These are phyloP conservation scores for Heliconius congener DNA, from an alignment of 1,140 invertebrate genomes.

Conservation along the genomic window DNA sequence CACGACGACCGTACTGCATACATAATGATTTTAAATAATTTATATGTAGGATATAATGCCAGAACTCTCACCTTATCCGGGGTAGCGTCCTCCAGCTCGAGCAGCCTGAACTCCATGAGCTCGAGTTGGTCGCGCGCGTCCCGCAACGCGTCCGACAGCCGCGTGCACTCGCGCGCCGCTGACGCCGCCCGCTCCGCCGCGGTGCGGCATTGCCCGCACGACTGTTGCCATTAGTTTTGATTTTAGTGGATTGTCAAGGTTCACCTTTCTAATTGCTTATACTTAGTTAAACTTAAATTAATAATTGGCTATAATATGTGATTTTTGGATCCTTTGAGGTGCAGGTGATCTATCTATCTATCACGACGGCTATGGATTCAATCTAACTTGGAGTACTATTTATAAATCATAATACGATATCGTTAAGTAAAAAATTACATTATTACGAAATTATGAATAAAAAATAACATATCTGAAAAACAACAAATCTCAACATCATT, in stretches of 20 bases:
- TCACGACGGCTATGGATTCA: too few relatives aligned
- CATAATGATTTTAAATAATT: too few relatives aligned
- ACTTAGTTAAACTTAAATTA: background rate
- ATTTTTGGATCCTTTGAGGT: too few relatives aligned
- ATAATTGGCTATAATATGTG: too few relatives aligned
- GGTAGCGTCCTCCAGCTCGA: conserved; percentile 82
- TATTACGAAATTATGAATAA: too few relatives aligned
- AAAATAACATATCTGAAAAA: too few relatives aligned
- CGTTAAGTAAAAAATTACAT: too few relatives aligned
- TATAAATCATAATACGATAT: too few relatives aligned
- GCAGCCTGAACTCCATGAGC: conserved; percentile 83
- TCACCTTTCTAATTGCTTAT: conserved; percentile 32
- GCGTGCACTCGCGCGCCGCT: conserved; percentile 76
- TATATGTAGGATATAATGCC: background rate
- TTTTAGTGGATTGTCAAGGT: conserved; percentile 36
- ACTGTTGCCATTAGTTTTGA: conserved; percentile 47
- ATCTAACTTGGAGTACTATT: too few relatives aligned
- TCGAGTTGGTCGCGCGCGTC: conserved; percentile 83
- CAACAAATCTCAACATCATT: too few relatives aligned
- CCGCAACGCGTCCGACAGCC: conserved; percentile 80
- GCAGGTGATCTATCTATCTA: too few relatives aligned
- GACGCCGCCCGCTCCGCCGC: conserved; percentile 65
- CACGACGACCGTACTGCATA: too few relatives aligned
- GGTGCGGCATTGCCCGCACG: conserved; percentile 70
- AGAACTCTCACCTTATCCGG: conserved; percentile 64